phyloP scores from a whole-genome alignment of 1,140 invertebrate species.

The Bradysia coprophila region DNA sequence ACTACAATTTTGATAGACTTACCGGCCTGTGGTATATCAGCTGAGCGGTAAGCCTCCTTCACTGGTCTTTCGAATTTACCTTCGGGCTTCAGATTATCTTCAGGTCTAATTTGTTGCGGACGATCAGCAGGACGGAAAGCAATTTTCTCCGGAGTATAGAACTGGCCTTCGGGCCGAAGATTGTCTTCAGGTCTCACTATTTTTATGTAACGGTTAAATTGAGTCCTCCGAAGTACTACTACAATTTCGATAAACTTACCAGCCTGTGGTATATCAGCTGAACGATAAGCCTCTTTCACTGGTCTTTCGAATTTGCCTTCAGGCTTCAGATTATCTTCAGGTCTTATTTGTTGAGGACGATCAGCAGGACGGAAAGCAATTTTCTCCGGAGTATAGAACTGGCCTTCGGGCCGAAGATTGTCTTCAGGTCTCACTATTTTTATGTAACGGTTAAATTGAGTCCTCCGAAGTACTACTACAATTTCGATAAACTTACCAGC shows the following conservation, averaged over 20 bases:
- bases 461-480: too few species aligned
- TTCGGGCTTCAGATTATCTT: constrained; percentile 37
- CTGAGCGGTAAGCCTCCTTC: constrained; percentile 31
- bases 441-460: too few species aligned
- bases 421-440: constrained; percentile 27
- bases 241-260: too few species aligned
- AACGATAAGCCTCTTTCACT: constrained; percentile 24
- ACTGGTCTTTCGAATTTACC: constrained; percentile 36
- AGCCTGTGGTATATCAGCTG: constrained; percentile 25
- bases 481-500: too few species aligned
- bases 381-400: constrained; percentile 30
- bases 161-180: constrained; percentile 34
- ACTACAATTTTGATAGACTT: constrained; percentile 23
- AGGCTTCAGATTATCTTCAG: constrained; percentile 33
- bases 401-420: constrained; percentile 35
- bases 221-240: too few species aligned
- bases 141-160: constrained; percentile 26
- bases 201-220: too few species aligned
- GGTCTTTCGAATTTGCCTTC: constrained; percentile 34
- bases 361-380: constrained; percentile 20
- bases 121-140: constrained; percentile 21
- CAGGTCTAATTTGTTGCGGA: constrained; percentile 30
- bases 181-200: constrained; percentile 28
- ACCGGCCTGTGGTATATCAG: constrained; percentile 6
- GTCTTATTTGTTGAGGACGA: constrained; percentile 20